Evolutionary conservation across 1,140 invertebrate species (phyloP).

Genomic region (Dinothrombium tinctorium): DNA sequence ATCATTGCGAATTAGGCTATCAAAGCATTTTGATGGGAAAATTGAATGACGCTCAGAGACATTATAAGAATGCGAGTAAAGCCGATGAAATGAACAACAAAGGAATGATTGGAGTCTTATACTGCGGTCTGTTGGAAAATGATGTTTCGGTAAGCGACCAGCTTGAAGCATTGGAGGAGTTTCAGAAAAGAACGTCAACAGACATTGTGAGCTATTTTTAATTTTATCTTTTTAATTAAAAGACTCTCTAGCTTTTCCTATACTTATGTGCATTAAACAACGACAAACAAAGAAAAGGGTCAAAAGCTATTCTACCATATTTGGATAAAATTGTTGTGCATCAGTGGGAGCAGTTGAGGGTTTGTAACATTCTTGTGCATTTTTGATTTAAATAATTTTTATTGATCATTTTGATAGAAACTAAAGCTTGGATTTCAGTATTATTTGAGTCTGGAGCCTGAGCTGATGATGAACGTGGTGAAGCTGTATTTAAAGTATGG

Average conservation of each 20-base stretch:
- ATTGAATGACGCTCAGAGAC: not conserved
- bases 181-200: conserved; percentile 33
- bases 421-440: conserved; percentile 43
- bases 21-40: conserved; percentile 38
- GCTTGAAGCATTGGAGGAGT: conserved; percentile 58
- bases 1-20: conserved; percentile 54
- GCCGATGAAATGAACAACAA: conserved; percentile 53
- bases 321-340: conserved; percentile 43
- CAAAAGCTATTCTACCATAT: conserved; percentile 25
- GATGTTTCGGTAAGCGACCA: conserved; percentile 42
- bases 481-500: conserved; percentile 48
- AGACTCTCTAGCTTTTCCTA: conserved; percentile 20
- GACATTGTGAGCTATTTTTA: not conserved
- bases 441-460: conserved; percentile 48
- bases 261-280: conserved; percentile 22
- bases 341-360: conserved; percentile 29
- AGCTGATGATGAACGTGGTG: conserved; percentile 54
- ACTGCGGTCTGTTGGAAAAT: conserved; percentile 41
- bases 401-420: not conserved
- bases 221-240: conserved; percentile 17
- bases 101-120: conserved; percentile 42
- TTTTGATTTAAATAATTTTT: not conserved
- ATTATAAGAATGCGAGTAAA: conserved; percentile 40
- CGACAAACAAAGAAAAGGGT: conserved; percentile 18
- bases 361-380: conserved; percentile 20